Conservation (phyloP, 1,140 invertebrate genomes). For the Probaryconus sp. region DNA sequence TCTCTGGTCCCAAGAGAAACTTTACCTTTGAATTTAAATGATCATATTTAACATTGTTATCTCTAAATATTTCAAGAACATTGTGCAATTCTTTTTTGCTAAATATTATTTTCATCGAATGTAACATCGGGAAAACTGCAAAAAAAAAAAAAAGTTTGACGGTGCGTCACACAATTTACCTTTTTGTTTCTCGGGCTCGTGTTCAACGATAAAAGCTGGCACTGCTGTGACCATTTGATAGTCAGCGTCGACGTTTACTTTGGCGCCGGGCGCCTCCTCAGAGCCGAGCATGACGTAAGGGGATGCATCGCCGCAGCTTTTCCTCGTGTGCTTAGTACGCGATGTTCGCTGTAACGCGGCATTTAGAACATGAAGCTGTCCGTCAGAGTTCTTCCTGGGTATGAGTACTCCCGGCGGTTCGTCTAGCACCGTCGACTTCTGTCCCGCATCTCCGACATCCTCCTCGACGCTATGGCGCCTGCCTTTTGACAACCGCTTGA, state of each 20-base stretch:
- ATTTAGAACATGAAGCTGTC: slow-evolving; percentile 65
- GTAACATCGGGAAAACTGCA: no score
- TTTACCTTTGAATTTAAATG: no score
- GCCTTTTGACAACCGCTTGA: slow-evolving; percentile 75
- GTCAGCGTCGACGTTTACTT: slow-evolving; percentile 67
- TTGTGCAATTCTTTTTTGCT: no score
- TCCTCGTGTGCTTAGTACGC: slow-evolving; percentile 71
- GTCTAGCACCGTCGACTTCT: slow-evolving; percentile 59
- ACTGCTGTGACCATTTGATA: slow-evolving; percentile 80
- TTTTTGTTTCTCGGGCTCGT: slow-evolving; percentile 75
- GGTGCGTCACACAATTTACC: slow-evolving; percentile 63
- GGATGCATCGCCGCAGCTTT: slow-evolving; percentile 72
- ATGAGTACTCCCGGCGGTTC: slow-evolving; percentile 61
- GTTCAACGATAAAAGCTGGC: slow-evolving; percentile 79
- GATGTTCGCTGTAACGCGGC: slow-evolving; percentile 63
- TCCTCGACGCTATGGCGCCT: slow-evolving; percentile 75
- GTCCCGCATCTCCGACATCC: slow-evolving; percentile 58
- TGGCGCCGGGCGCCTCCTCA: slow-evolving; percentile 63
- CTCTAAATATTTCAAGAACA: no score
- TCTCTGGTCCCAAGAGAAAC: no score
- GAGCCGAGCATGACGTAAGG: slow-evolving; percentile 65
- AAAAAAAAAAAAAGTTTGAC: neutral
- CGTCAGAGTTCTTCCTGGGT: slow-evolving; percentile 57
- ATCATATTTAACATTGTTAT: no score
- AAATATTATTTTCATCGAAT: no score